Evolutionary conservation across 2,797 vertebrate species (phyloP), one percentile per base, ranked within the genome.

Genomic region (Discoglossus pictus): DNA sequence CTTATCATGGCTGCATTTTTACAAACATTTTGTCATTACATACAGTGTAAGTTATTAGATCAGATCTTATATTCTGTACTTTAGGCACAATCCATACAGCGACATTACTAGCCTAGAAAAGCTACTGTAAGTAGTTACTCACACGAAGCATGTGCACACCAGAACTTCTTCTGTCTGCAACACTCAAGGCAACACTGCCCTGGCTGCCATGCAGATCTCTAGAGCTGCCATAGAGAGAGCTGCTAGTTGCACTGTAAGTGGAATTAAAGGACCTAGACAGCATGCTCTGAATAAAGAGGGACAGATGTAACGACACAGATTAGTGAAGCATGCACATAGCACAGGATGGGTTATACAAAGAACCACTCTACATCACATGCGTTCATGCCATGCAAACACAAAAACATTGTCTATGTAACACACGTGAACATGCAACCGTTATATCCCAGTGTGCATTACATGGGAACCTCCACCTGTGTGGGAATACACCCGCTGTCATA

Each of bases 261-360:
- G 89, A 93, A 92, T 94, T 95, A 98, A 90, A 95, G 91, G 97
- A 98, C 89, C 93, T 89, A 91, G 94, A 99, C 88, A 98, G 92
- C 84, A 88, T 83, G 72, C 86, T 99, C 97, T 99, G 91, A 94
- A 91, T 91, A 89, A 81, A 90, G 83, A 88, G 83, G 90, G 84
- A 91, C 73, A 93, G 88, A 91, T 84, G 86, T 84, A 89, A 88
- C 83, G 84, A 88, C 83, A 86, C 60, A 88, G 78, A 89, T 91
- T 89, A 89, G 90, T 86, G 82, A 68, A 84, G 87, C 92, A 92
- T 92, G 92, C 91, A 87, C 83, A 88, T 83, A 80, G 75, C 59
- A 52, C 80, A 87, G 83, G 76, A 88, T 78, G 80, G 60, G 84
- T 84, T 87, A 82, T 75, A 83, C 66, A 80, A 31, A 81, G 79